Percentiles rank a stretch among this genome's conserved stretches.
Conservation (phyloP, 2,888 invertebrate species). For the Ennomos erosarius region DNA sequence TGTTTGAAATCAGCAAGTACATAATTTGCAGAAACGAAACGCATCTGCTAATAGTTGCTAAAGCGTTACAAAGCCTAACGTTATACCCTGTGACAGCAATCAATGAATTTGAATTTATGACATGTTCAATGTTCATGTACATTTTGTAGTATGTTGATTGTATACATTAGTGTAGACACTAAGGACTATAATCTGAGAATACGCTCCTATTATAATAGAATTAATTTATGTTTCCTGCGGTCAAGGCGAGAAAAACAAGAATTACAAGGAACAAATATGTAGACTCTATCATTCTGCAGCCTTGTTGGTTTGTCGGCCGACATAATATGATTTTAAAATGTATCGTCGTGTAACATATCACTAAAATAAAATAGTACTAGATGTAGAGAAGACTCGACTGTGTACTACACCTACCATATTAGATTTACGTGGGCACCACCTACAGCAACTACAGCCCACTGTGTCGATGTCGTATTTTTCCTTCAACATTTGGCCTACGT, state of each 20-base stretch:
- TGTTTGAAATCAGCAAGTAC: constrained; percentile 53
- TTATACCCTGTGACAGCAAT: too few relatives aligned
- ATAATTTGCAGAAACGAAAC: constrained; percentile 53
- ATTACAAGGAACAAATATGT: constrained; percentile 18
- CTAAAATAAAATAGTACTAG: constrained; percentile 40
- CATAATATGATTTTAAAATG: constrained; percentile 26
- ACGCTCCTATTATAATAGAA: constrained; percentile 2
- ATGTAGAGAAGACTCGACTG: constrained; percentile 65
- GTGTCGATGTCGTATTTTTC: constrained; percentile 61
- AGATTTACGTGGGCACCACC: constrained; percentile 80
- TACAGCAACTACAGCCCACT: constrained; percentile 72
- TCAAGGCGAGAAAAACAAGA: constrained; percentile 18
- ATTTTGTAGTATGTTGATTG: constrained; percentile 8
- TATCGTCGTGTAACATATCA: constrained; percentile 41
- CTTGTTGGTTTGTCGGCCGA: constrained; percentile 20
- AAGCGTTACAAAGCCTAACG: constrained; percentile 26
- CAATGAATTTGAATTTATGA: too few relatives aligned
- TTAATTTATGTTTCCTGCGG: constrained; percentile 22
- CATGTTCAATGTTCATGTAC: constrained; percentile 33
- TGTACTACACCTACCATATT: constrained; percentile 74
- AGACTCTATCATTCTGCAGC: constrained; percentile 5
- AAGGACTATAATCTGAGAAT: constrained; percentile 11
- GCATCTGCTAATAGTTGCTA: constrained; percentile 44
- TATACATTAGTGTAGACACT: constrained; percentile 23
- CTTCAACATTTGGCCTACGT: constrained; percentile 72